Base-by-base conservation (phyloP, 1,140 invertebrate species). In the Plodia interpunctella region DNA sequence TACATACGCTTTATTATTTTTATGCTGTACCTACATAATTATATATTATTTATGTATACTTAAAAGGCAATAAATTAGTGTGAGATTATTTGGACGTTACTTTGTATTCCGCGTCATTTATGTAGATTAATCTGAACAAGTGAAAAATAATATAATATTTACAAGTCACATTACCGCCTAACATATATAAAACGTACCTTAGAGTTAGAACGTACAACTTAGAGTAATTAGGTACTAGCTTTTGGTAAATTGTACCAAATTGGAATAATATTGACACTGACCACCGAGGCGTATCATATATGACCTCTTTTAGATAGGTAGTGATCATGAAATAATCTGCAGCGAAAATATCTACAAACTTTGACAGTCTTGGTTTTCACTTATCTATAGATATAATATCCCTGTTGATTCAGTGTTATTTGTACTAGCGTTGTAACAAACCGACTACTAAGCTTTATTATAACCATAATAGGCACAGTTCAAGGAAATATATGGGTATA, bases 321-420 rank as follows among this genome's bases (percentile, higher is more conserved):
- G 65, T 65, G 55, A 73, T 73, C 64, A 59, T 73, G 63, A 67
- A 70, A 77, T 72, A 68, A 56, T 72, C 74, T 67, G 59, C 60
- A 68, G 76, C 76, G 63, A 83, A 85, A 80, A 85, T 83, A 84
- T 80, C 77, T 86, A 87, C 77, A 83, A 83, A 80, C 72, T 79
- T 88, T 81, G 78, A 80, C 86, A 88, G 86, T 88, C 86, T 88
- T 88, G 78, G 70, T 71, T 82, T 87, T 85, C 80, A 78, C 86
- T 88, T 86, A 88, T 72, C 83, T 76, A 76, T 79, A 77, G 38
- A 44, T 44, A 72, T 74, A n/a, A 70, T 78, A 86, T 86, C 83
- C 86, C 86, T 88, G 83, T 88, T 73, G 76, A 78, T 73, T 82
- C 73, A 83, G 74, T 82, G 68, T 77, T 66, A 72, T 88, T 87